A percentile compares a stretch with the other conserved stretches of the same genome.
Evolutionary conservation across 2,888 invertebrate species (phyloP).

Genomic region (Sinelater perroti): DNA sequence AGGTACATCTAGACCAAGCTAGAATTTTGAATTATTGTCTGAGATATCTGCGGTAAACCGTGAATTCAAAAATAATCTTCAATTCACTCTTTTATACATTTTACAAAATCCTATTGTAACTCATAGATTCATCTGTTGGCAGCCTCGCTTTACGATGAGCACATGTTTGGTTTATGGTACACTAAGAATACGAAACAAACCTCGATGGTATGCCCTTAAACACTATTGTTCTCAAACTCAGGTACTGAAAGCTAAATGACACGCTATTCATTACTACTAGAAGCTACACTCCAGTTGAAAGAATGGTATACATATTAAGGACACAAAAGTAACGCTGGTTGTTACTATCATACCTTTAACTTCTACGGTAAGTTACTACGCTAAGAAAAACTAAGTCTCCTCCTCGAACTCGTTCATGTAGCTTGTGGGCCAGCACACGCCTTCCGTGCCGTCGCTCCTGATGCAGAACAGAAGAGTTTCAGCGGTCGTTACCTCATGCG

Average conservation of each 20-base stretch:
- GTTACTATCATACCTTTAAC: constrained; percentile 1
- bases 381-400: constrained; percentile 36
- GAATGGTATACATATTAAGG: background rate
- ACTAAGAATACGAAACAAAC: constrained; percentile 3
- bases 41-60: background rate
- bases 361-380: constrained; percentile 10
- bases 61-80: background rate
- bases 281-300: background rate
- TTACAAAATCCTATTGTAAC: background rate
- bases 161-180: background rate
- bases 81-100: background rate
- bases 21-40: constrained; percentile 20
- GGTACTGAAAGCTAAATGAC: constrained; percentile 16
- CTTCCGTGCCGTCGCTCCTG: constrained; percentile 82
- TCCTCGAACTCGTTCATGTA: constrained; percentile 64
- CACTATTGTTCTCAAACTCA: constrained; percentile 8
- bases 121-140: constrained; percentile 10
- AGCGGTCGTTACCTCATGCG: constrained; percentile 79
- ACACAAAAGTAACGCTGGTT: background rate
- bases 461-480: constrained; percentile 87
- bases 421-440: constrained; percentile 80
- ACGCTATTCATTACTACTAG: background rate
- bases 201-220: background rate
- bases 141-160: constrained; percentile 31
- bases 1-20: background rate